Percentiles rank a stretch among this genome's conserved stretches.
Evolutionary conservation across 2,888 invertebrate species (phyloP).

Genomic region (Myopa tessellatipennis): DNA sequence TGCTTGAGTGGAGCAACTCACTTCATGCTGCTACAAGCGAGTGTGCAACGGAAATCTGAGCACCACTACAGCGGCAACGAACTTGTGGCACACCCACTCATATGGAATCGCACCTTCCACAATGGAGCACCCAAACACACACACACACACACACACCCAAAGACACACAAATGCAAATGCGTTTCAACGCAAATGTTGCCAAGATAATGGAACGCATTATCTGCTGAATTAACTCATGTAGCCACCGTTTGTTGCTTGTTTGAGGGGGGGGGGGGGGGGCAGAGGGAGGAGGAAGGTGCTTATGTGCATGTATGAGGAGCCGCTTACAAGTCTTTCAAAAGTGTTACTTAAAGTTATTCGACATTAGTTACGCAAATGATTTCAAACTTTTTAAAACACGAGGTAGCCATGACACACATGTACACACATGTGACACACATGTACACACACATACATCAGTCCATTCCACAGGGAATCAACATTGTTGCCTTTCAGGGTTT

Average conservation of each 20-base stretch:
- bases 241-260: background rate
- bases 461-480: too few species aligned
- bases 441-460: too few species aligned
- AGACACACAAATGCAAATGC: background rate
- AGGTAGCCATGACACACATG: background rate
- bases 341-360: constrained; percentile 33
- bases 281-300: background rate
- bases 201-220: background rate
- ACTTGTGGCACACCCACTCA: constrained; percentile 2
- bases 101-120: background rate
- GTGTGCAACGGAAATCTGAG: too few species aligned
- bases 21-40: too few species aligned
- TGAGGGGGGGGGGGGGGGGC: background rate
- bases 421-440: background rate
- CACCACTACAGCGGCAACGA: constrained; percentile 16
- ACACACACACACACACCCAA: background rate
- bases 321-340: constrained; percentile 25
- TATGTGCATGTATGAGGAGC: too few species aligned
- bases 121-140: background rate
- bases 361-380: constrained; percentile 22
- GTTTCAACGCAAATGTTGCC: background rate
- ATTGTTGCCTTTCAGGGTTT: background rate
- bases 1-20: too few species aligned
- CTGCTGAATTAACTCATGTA: constrained; percentile 10
- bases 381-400: constrained; percentile 9